These are phyloP conservation scores for Epizoanthus fatuus DNA, from an alignment of 92 coral and sea anemone genomes.

Conservation along the genomic window DNA sequence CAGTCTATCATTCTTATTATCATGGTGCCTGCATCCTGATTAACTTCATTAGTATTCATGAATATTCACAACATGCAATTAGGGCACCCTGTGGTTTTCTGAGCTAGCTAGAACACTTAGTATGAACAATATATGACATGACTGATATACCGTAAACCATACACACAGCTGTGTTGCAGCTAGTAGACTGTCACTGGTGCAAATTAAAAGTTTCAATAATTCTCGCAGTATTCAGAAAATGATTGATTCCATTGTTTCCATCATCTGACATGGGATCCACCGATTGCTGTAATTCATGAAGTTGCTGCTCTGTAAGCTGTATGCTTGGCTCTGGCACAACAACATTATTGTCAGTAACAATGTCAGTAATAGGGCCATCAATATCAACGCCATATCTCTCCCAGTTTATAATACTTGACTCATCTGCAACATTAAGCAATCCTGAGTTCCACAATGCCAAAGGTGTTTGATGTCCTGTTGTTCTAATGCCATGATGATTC, in stretches of 20 bases:
- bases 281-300: slow-evolving; percentile 30
- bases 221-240: slow-evolving; percentile 29
- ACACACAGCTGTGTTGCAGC: too few relatives aligned
- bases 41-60: too few relatives aligned
- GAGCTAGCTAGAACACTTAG: too few relatives aligned
- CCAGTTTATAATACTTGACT: slow-evolving; percentile 32
- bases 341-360: slow-evolving; percentile 40
- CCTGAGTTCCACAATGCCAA: slow-evolving; percentile 23
- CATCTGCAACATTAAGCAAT: slow-evolving; percentile 31
- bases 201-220: background rate
- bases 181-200: too few relatives aligned
- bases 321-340: slow-evolving; percentile 35
- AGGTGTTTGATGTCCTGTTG: slow-evolving; percentile 54
- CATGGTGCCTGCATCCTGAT: too few relatives aligned
- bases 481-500: slow-evolving; percentile 68
- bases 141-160: too few relatives aligned
- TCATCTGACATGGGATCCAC: slow-evolving; percentile 34
- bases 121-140: too few relatives aligned
- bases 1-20: too few relatives aligned
- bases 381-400: slow-evolving; percentile 57
- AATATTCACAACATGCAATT: too few relatives aligned
- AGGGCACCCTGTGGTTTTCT: too few relatives aligned
- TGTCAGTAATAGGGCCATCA: slow-evolving; percentile 22
- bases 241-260: slow-evolving; percentile 53
- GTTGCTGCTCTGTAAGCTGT: slow-evolving; percentile 33